phyloP scores from a whole-genome alignment of 2,888 invertebrate species.

The Papilio demoleus region DNA sequence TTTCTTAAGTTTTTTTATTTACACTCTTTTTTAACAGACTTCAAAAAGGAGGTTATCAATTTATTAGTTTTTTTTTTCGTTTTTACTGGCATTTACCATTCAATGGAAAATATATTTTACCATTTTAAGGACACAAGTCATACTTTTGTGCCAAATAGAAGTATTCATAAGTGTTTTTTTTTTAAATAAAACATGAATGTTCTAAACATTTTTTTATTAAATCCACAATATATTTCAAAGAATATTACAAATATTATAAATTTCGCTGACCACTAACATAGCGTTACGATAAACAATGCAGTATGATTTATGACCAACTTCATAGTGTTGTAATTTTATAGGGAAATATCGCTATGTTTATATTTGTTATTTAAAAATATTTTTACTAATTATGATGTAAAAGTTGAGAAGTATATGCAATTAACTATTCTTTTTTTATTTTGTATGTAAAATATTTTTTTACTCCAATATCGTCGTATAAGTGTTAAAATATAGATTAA shows the following conservation, averaged over 20 bases:
- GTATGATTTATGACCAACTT: slow-evolving; percentile 57
- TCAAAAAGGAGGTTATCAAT: too few relatives aligned
- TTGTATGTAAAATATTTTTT: too few relatives aligned
- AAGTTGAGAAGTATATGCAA: slow-evolving; percentile 44
- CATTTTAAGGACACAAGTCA: too few relatives aligned
- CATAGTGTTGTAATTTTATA: slow-evolving; percentile 10
- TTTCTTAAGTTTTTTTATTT: too few relatives aligned
- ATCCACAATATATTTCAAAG: slow-evolving; percentile 82
- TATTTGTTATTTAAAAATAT: slow-evolving; percentile 33
- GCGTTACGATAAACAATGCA: slow-evolving; percentile 66
- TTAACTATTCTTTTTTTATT: slow-evolving; percentile 28
- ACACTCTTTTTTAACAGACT: too few relatives aligned
- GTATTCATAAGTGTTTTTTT: not conserved
- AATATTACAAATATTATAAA: slow-evolving; percentile 82
- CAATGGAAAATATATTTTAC: too few relatives aligned
- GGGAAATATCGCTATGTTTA: slow-evolving; percentile 8
- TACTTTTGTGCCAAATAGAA: slow-evolving; percentile 9
- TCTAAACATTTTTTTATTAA: slow-evolving; percentile 79
- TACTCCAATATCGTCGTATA: too few relatives aligned
- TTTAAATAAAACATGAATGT: slow-evolving; percentile 66
- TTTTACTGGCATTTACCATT: too few relatives aligned
- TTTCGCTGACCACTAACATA: slow-evolving; percentile 70
- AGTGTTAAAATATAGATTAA: too few relatives aligned
- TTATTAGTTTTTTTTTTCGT: too few relatives aligned
- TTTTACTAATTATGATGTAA: slow-evolving; percentile 3